These are phyloP conservation scores for Notothenia coriiceps DNA, from an alignment of 2,113 vertebrate species.

Conservation along the genomic window DNA sequence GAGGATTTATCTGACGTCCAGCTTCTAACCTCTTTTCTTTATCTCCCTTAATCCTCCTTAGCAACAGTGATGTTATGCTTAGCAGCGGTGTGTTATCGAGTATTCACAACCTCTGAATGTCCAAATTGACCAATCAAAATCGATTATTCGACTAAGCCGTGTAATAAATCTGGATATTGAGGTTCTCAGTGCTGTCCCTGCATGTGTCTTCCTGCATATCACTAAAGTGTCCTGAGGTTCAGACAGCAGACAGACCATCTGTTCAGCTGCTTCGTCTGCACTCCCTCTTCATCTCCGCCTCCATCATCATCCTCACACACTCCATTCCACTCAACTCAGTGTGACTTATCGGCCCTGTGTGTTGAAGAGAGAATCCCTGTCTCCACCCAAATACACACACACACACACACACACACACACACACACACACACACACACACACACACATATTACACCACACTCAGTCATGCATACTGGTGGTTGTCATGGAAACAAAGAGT, in stretches of 20 bases:
- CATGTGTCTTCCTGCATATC: not conserved
- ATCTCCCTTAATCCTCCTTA: no score
- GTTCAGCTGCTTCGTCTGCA: slow-evolving; percentile 13
- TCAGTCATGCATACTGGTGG: slow-evolving; percentile 16
- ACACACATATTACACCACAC: not conserved
- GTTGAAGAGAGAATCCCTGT: not conserved
- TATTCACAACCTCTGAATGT: no score
- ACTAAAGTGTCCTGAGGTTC: slow-evolving; percentile 1
- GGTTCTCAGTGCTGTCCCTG: not conserved
- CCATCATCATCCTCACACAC: not conserved
- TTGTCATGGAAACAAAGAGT: slow-evolving; percentile 74
- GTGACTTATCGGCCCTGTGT: not conserved
- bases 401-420: not conserved
- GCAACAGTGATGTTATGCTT: no score
- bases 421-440: not conserved
- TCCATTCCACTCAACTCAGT: not conserved
- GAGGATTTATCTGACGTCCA: no score
- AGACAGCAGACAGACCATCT: slow-evolving; percentile 35
- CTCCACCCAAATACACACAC: not conserved
- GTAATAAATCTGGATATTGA: not conserved
- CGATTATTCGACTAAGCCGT: not conserved
- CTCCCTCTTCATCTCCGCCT: not conserved
- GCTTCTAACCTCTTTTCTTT: no score
- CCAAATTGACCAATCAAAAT: no score
- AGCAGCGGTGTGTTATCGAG: no score